Evolutionary conservation across 2,113 vertebrate species (phyloP).

Genomic region (Aythya baeri): DNA sequence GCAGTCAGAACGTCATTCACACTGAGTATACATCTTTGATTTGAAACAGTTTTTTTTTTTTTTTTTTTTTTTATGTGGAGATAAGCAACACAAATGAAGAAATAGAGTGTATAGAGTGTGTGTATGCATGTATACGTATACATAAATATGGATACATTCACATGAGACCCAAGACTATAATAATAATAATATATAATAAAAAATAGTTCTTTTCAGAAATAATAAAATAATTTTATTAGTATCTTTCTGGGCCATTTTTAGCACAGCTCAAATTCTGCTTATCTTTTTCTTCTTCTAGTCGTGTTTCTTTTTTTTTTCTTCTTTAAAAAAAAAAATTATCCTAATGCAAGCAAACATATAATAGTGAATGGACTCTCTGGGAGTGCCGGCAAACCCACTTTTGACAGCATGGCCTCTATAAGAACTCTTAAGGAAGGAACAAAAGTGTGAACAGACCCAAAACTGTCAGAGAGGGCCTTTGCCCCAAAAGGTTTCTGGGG

Average conservation of each 20-base stretch:
- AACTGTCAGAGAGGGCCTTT: not conserved
- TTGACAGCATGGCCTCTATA: not conserved
- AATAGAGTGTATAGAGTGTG: not conserved
- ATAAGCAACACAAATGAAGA: not conserved
- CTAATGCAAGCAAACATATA: not conserved
- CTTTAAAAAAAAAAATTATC: not conserved
- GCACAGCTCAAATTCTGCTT: not conserved
- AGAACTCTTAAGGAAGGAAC: not conserved
- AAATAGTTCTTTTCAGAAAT: too few species aligned
- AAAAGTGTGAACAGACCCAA: not conserved
- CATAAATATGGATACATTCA: not conserved
- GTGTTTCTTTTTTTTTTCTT: too few species aligned
- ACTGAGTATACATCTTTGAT: accelerated
- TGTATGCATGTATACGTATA: not conserved
- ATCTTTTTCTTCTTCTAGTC: not conserved
- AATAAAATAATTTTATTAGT: not conserved
- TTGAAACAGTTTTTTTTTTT: not conserved
- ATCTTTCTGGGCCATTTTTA: not conserved
- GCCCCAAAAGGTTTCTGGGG: not conserved
- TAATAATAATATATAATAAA: too few species aligned
- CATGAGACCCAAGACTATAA: not conserved
- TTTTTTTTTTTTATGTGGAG: not conserved
- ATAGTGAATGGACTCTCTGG: not conserved
- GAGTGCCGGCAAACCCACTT: accelerated
- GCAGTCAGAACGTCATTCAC: not conserved